phyloP scores from a whole-genome alignment of 2,113 vertebrate species.

The Lota lota region DNA sequence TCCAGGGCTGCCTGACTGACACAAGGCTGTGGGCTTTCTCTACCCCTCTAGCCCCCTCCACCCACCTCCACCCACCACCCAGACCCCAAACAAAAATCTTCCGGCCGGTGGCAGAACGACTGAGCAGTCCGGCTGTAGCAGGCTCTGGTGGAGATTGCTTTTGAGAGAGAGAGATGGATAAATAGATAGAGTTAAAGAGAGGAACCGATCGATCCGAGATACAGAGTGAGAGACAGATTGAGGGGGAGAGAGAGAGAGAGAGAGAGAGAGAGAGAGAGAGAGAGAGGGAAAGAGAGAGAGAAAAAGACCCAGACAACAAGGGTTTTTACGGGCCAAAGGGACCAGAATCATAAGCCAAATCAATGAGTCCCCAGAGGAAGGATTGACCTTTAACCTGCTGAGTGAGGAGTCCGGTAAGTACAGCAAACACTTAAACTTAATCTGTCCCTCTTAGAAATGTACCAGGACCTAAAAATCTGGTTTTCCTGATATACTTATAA shows the following conservation, averaged over 20 bases:
- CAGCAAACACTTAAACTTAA: constrained; percentile 18
- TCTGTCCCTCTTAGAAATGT: constrained; percentile 5
- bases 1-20: constrained; percentile 74
- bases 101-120: constrained; percentile 67
- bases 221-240: no score
- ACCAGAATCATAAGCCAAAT: constrained; percentile 16
- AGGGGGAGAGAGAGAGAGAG: background rate
- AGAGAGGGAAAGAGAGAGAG: no score
- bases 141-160: constrained; percentile 45
- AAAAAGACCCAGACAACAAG: no score
- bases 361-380: constrained; percentile 53
- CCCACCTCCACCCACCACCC: background rate
- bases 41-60: constrained; percentile 17
- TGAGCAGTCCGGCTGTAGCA: constrained; percentile 52
- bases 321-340: background rate
- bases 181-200: background rate
- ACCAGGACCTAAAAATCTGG: constrained; percentile 6
- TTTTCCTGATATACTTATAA: background rate
- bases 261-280: no score
- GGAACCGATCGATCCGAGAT: background rate
- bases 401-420: constrained; percentile 52
- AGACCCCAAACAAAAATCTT: constrained; percentile 52
- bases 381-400: constrained; percentile 35
- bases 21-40: constrained; percentile 77
- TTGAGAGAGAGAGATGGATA: constrained; percentile 10